phyloP scores from a whole-genome alignment of 2,113 vertebrate genomes.

The Phylloscopus trochiloides region DNA sequence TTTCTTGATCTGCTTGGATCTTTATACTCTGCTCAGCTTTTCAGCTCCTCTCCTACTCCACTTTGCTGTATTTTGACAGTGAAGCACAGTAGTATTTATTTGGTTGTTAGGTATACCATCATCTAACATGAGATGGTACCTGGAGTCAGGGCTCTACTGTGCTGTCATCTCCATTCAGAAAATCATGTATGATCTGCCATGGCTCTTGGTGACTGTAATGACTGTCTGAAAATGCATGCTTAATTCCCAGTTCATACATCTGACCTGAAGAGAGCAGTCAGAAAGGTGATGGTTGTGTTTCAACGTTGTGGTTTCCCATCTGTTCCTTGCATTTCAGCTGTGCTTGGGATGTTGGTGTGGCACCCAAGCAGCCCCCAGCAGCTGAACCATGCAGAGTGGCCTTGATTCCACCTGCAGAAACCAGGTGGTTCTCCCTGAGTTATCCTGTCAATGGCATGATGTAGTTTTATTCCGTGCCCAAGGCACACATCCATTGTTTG shows the following conservation, averaged over 20 bases:
- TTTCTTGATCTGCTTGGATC: background rate
- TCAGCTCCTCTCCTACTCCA: background rate
- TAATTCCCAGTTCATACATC: background rate
- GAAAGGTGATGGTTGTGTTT: background rate
- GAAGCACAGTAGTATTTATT: background rate
- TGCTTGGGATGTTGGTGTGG: background rate
- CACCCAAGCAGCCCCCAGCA: too few species aligned
- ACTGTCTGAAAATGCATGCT: background rate
- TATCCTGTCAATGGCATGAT: accelerated
- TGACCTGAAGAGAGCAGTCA: background rate
- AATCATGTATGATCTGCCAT: background rate
- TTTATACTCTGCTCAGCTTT: background rate
- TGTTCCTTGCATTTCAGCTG: background rate
- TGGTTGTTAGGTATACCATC: background rate
- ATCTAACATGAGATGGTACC: background rate
- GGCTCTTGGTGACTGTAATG: background rate
- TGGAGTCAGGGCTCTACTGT: background rate
- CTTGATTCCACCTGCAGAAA: background rate
- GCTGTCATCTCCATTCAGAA: background rate
- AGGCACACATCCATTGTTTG: background rate
- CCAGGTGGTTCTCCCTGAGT: background rate
- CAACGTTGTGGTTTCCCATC: accelerated
- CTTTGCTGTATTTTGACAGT: background rate
- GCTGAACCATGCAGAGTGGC: background rate
- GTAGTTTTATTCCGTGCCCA: background rate